Evolutionary conservation across 2,888 invertebrate species (phyloP), one percentile per base, ranked within the genome.

Genomic region (Tetragonula carbonaria): DNA sequence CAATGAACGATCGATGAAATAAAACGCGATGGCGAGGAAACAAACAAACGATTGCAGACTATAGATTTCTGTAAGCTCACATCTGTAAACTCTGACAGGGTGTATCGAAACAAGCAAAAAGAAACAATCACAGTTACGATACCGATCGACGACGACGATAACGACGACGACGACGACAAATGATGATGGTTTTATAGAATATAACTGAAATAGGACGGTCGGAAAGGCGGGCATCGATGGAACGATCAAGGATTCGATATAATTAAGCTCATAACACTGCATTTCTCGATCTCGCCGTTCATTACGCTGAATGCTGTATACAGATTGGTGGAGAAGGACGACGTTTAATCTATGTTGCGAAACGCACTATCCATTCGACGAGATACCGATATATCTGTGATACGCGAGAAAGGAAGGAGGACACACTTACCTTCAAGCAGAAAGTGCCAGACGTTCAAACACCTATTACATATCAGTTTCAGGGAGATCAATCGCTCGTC

Each of bases 51-150:
- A 74, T 63, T 28, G 80, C 87, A 87, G 84, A 85, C 84, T 67
- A 85, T 84, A 80, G 85, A 90, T 92, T 90, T 87, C 91, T 91
- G 89, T 91, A 90, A 89, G 90, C 87, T 91, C 90, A 90, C 91
- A 90, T 38, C 38, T 28, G 8, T 38, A 38, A 45, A 45, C 45
- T 45, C 8, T 11, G 45, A 8, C 8, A 45, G 86, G 86, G 88
- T 91, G 86, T 88, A 85, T 74, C 16, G 3, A 33, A 33, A 33
- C 33, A 33, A 33, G 3, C 33, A 33, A 53, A 65, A 38, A 33
- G 18, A 18, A 65, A 74, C 38, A 86, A 87, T 78, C 65, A 38
- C 88, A 90, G 68, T 70, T 77, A 83, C 65, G 71, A 85, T 82
- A 75, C 28, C 18, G 70, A 72, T 72, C 78, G 80, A 80, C 23